Base-by-base conservation (phyloP, 2,888 invertebrate genomes). In the Tachina lurida region DNA sequence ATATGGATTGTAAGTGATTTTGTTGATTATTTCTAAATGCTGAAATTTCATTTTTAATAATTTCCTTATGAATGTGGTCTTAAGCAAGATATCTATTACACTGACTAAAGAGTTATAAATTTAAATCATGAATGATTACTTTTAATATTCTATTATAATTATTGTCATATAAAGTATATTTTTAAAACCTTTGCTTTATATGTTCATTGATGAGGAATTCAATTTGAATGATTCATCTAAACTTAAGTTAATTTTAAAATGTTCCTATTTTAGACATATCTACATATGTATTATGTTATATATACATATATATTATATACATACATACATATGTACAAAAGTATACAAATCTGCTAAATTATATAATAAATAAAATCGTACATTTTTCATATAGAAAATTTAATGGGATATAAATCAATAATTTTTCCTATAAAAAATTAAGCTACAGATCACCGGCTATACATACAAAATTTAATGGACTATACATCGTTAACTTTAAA, bases 1-100 rank as follows among this genome's bases (percentile, higher is more conserved):
- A n/a, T 31, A 65, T 2, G 58, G 65, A 60, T 77, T 77, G 39
- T 31, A 39, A 10, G 13, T 3, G n/a, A 83, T 60, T 60, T 73
- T 52, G 9, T 67, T 71, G 3, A 39, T 3, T 5, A 31, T 41
- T 7, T 75, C 54, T 2, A 43, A 58, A 9, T 49, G 0, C n/a
- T 31, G n/a, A 15, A 0, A 15, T 7, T 58, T 13, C 67, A 68
- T 77, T 47, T 56, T 54, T 17, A 15, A 31, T 31, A 31, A 31
- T 47, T 47, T 47, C 2, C 9, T 19, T 31, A 60, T 31, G 5
- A 31, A 19, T 49, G 13, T 19, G 52, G 15, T 62, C 49, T 56
- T 2, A 7, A 47, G 3, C 13, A 17, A 63, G 45, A 65, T 31
- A 22, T 54, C 43, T 54, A 45, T 22, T 13, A 15, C 13, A 63